Evolutionary conservation across 2,113 vertebrate genomes (phyloP), one percentile per base, ranked within the genome.

Genomic region (Takifugu flavidus): DNA sequence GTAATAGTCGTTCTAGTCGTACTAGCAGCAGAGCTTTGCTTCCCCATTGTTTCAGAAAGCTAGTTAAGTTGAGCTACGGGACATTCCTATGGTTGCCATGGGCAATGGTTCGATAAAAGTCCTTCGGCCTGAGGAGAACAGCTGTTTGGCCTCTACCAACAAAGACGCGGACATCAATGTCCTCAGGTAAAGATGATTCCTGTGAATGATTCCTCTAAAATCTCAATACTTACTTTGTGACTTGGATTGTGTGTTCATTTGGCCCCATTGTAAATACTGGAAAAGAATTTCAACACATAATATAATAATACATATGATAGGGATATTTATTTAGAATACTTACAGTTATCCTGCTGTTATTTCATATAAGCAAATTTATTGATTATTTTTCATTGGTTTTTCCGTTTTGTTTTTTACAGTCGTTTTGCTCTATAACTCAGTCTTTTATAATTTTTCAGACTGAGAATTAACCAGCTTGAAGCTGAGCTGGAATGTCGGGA

Each of bases 81-180:
- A 65, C 68, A 61, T 82, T 86, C 85, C 82, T 89, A 91, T 89
- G 90, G 73, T 82, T 69, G 84, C 83, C 81, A 92, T 92, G 91
- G 91, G 91, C 83, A 92, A 92, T 49, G 91, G 91, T 82, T 91
- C 90, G 11, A 89, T 92, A 49, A 91, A 90, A 90, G 83, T 81
- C 82, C 73, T 85, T 12, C 79, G 53, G 68, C 60, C 84, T 46
- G 88, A 89, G 55, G 86, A 79, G 62, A 82, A 86, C 74, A 90
- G 75, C 69, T 88, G 79, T 66, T 75, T 85, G 66, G 65, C 85
- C 63, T 82, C 89, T 25, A 79, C 75, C 51, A 75, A 75, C 47
- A 75, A 66, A 50, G 78, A 82, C 1, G 45, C 86, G 79, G 86
- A 90, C 62, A 60, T 70, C 1, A 73, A 87, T 8, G 69, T 81